These are phyloP conservation scores for Varanus salvator DNA, from an alignment of 2,113 vertebrate species.

Conservation along the genomic window DNA sequence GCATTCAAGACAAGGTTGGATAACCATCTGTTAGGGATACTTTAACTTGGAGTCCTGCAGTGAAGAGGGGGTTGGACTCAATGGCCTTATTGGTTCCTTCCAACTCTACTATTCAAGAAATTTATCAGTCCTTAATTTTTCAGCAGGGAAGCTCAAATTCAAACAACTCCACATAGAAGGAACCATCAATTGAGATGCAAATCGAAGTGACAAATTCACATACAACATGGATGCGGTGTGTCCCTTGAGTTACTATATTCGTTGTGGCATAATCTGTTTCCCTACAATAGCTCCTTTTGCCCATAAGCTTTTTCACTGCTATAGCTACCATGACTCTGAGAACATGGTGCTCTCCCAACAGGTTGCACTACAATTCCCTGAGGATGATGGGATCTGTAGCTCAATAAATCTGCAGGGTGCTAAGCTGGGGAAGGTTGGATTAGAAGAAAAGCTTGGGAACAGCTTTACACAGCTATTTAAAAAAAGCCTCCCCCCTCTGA, in stretches of 20 bases:
- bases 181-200: neutral
- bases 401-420: too few species aligned
- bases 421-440: rapidly evolving
- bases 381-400: too few species aligned
- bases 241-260: neutral
- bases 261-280: neutral
- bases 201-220: neutral
- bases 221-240: neutral
- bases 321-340: rapidly evolving
- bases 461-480: constrained; percentile 24
- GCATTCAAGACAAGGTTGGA: too few species aligned
- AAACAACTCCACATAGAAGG: neutral
- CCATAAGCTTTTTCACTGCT: neutral
- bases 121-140: too few species aligned
- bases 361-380: too few species aligned
- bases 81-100: too few species aligned
- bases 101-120: too few species aligned
- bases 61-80: too few species aligned
- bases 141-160: neutral
- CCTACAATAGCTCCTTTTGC: neutral
- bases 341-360: neutral
- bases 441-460: constrained; percentile 20
- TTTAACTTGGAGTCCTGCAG: too few species aligned
- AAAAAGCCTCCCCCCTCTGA: neutral
- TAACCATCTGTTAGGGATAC: too few species aligned